Percentiles rank a stretch among this genome's conserved stretches.
Evolutionary conservation across 2,113 vertebrate species (phyloP).

Genomic region (Conger conger): DNA sequence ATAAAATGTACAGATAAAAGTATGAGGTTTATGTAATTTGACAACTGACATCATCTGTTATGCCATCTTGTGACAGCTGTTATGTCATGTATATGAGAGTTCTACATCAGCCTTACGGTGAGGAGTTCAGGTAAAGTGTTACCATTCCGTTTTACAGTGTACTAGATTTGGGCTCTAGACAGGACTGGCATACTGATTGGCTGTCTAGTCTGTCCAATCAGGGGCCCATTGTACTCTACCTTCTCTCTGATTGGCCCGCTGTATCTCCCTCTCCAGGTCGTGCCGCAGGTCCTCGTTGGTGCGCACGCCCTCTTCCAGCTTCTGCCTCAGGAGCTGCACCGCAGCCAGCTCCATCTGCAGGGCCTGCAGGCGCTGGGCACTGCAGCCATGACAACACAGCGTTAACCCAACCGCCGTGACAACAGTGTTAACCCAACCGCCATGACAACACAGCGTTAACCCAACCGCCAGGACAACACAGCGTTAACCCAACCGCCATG

Average conservation of each 20-base stretch:
- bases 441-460: not conserved
- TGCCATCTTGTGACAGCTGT: too few relatives aligned
- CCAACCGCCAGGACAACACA: too few relatives aligned
- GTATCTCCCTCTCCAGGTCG: constrained; percentile 79
- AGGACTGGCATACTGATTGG: not conserved
- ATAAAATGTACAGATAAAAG: too few relatives aligned
- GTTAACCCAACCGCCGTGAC: not conserved
- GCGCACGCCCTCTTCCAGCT: constrained; percentile 79
- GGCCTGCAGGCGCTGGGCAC: constrained; percentile 68
- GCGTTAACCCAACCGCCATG: too few relatives aligned
- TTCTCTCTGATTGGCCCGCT: constrained; percentile 72
- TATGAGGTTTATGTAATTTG: too few relatives aligned
- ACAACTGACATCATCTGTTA: too few relatives aligned
- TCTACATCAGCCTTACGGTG: too few relatives aligned
- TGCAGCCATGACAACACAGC: constrained; percentile 39
- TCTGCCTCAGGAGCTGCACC: constrained; percentile 77
- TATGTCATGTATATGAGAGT: too few relatives aligned
- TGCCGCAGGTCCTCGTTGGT: constrained; percentile 78
- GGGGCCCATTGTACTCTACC: constrained; percentile 62
- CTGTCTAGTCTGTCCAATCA: not conserved
- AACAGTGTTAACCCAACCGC: not conserved
- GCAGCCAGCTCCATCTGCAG: constrained; percentile 80
- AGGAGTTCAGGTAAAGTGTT: too few relatives aligned
- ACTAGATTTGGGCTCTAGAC: not conserved
- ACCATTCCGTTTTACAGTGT: not conserved